phyloP scores from a whole-genome alignment of 2,888 invertebrate species.

The Sinelater perroti region DNA sequence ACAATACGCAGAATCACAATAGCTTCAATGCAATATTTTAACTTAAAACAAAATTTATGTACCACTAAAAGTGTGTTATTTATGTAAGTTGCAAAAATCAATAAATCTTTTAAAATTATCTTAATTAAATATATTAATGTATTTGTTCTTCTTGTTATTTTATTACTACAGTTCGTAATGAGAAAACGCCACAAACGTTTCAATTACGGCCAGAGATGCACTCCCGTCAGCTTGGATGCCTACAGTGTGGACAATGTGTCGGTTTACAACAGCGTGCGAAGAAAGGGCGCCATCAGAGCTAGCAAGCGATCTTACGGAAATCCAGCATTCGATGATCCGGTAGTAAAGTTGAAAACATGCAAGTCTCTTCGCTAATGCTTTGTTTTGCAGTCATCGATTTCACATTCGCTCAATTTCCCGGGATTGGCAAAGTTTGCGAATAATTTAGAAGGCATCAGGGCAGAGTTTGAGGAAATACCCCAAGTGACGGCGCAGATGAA shows the following conservation, averaged over 20 bases:
- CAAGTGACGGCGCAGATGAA: conserved; percentile 80
- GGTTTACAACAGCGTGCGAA: conserved; percentile 78
- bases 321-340: conserved; percentile 90
- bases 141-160: conserved; percentile 51
- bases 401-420: conserved; percentile 80
- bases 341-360: conserved; percentile 51
- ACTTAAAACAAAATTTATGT: no score
- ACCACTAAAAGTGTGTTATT: no score
- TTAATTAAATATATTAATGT: neutral
- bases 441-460: conserved; percentile 75
- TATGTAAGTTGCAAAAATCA: neutral
- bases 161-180: conserved; percentile 84
- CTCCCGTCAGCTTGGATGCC: conserved; percentile 87
- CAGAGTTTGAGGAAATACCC: conserved; percentile 85
- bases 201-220: conserved; percentile 85
- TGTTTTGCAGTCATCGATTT: conserved; percentile 66
- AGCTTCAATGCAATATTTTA: no score
- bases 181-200: conserved; percentile 82
- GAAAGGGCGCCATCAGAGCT: conserved; percentile 77
- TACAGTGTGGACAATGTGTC: conserved; percentile 92
- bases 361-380: conserved; percentile 26
- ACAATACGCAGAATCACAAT: no score
- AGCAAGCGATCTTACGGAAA: conserved; percentile 91
- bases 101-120: neutral
- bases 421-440: conserved; percentile 78